These are phyloP conservation scores for Campylomormyrus numenius DNA, from an alignment of 2,113 vertebrate species.

Conservation along the genomic window DNA sequence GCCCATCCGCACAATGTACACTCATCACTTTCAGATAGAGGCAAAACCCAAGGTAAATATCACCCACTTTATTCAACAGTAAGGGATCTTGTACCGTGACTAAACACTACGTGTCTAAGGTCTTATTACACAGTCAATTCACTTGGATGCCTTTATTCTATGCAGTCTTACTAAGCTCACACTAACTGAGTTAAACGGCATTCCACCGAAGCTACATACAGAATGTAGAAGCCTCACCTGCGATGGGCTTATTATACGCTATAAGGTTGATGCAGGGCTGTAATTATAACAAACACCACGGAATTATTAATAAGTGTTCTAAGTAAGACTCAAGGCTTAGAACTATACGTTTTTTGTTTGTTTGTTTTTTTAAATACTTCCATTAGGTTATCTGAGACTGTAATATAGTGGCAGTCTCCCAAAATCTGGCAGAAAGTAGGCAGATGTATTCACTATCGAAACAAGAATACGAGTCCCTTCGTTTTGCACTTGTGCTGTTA, in stretches of 20 bases:
- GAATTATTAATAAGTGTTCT: background rate
- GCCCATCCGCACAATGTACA: background rate
- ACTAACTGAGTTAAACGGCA: background rate
- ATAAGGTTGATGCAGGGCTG: background rate
- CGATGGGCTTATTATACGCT: background rate
- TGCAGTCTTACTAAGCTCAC: background rate
- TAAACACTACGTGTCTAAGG: background rate
- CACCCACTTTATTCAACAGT: background rate
- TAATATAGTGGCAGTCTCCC: background rate
- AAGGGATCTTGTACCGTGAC: background rate
- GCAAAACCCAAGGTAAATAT: background rate
- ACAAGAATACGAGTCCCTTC: conserved; percentile 49
- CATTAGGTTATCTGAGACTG: background rate
- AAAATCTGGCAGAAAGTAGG: background rate
- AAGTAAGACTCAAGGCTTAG: background rate
- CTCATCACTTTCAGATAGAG: conserved; percentile 1
- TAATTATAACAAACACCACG: background rate
- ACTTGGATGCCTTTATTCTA: background rate
- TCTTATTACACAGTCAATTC: background rate
- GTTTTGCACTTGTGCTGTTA: conserved; percentile 54
- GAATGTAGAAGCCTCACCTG: background rate
- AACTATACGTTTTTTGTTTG: background rate
- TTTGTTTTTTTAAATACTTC: background rate
- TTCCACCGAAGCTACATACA: background rate
- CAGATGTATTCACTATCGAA: background rate